Percentiles rank a stretch among this genome's conserved stretches.
phyloP scores from a whole-genome alignment of 1,140 invertebrate species.

The Yoshiicerus persimilis region DNA sequence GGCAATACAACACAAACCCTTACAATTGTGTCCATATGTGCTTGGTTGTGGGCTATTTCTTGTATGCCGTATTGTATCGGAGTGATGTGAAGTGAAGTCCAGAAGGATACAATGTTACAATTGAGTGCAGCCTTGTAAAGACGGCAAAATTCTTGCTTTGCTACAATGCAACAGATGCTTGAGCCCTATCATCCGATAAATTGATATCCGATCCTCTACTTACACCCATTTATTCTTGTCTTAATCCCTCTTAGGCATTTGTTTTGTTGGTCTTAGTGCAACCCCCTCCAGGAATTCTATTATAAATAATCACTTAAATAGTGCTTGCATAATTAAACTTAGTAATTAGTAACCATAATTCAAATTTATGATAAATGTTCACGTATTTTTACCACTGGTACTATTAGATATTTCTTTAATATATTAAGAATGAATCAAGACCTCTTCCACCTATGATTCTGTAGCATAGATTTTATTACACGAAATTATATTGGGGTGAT shows the following conservation, averaged over 20 bases:
- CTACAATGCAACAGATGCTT: slow-evolving; percentile 38
- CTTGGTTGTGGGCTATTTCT: background rate
- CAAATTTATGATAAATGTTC: too few species aligned
- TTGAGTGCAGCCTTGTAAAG: background rate
- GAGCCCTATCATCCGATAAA: slow-evolving; percentile 26
- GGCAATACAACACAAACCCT: too few species aligned
- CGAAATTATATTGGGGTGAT: too few species aligned
- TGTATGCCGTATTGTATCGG: background rate
- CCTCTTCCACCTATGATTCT: too few species aligned
- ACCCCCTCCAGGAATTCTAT: background rate
- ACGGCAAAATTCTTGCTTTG: background rate
- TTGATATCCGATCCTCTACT: slow-evolving; percentile 32
- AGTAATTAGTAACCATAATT: too few species aligned
- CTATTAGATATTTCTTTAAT: too few species aligned
- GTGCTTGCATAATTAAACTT: too few species aligned
- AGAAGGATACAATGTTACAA: background rate
- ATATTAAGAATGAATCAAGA: too few species aligned
- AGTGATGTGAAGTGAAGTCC: background rate
- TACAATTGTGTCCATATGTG: background rate
- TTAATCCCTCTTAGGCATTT: slow-evolving; percentile 5
- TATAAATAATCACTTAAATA: too few species aligned
- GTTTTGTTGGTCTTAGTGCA: background rate
- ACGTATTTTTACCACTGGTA: too few species aligned
- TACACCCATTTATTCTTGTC: slow-evolving; percentile 21
- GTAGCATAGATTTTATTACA: too few species aligned